Base-by-base conservation (phyloP, 2,888 invertebrate genomes). In the Pegoplata infirma region DNA sequence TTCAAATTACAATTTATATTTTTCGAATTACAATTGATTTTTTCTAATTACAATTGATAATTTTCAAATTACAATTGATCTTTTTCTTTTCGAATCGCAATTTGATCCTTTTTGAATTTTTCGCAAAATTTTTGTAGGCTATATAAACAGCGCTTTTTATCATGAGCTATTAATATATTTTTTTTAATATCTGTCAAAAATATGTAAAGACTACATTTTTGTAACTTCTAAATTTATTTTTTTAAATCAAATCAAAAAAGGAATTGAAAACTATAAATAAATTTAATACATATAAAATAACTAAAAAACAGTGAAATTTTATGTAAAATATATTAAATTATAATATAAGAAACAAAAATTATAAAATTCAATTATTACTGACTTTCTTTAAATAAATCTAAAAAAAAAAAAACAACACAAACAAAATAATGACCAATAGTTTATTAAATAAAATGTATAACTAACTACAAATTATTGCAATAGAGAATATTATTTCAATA, bases 281-380 rank as follows among this genome's bases (percentile, higher is more conserved):
- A 49, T 53, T 32, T 59, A 14, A 32, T 32, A n/a, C 7, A 63
- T 40, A n/a, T n/a, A 36, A 49, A 17, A 8, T 63, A 14, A 16
- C 36, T 56, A 64, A 16, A 59, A 32, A 59, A 10, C n/a, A 12
- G 21, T 5, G 28, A 7, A 46, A 67, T 61, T 66, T 40, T 72
- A 44, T 68, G 67, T 77, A 56, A 40, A 19, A 67, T 72, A 36
- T 49, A 40, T 49, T 40, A 73, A 56, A 21, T 40, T 55, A 72
- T 44, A 32, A 55, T 28, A 28, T 64, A 72, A 67, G 23, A 47
- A 64, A 47, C 19, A 17, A 46, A 32, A 16, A 56, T 19, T 47
- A 73, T 32, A 23, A n/a, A 68, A 68, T 47, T 56, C n/a, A 55
- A 75, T 79, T n/a, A n/a, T n/a, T 79, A 75, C 78, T 79, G 78